Conservation (phyloP, 2,888 invertebrate genomes). For the Rhingia rostrata region DNA sequence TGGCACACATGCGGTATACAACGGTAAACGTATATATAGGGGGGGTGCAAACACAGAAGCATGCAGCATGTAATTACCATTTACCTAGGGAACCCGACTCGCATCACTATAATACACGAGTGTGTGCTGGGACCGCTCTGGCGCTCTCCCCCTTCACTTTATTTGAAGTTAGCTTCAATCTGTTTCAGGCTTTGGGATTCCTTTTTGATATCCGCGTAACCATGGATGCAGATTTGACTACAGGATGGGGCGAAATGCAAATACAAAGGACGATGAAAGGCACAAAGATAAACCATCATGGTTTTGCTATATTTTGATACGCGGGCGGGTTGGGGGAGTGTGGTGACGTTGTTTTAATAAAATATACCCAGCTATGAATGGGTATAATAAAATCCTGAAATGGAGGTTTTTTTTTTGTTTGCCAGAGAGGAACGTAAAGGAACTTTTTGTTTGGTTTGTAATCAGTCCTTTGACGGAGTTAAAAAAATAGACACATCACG, state of each 20-base stretch:
- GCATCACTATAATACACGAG: background rate
- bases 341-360: constrained; percentile 47
- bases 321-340: constrained; percentile 17
- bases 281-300: constrained; percentile 1
- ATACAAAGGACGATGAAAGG: constrained; percentile 51
- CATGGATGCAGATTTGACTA: constrained; percentile 52
- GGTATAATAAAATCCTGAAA: background rate
- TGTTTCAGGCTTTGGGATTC: constrained; percentile 30
- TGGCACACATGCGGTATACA: constrained; percentile 51
- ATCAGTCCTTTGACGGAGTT: too few species aligned
- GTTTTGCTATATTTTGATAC: background rate
- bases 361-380: constrained; percentile 8
- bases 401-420: too few species aligned
- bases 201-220: constrained; percentile 65
- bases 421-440: background rate
- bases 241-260: constrained; percentile 52
- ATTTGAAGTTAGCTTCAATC: background rate
- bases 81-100: constrained; percentile 52
- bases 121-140: background rate
- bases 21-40: background rate
- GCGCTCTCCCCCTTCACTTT: background rate
- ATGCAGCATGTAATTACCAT: constrained; percentile 66
- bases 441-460: background rate
- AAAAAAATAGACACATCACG: too few species aligned
- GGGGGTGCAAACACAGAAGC: constrained; percentile 10